Base-by-base conservation (phyloP, 2,113 vertebrate species). In the Oncorhynchus masou region DNA sequence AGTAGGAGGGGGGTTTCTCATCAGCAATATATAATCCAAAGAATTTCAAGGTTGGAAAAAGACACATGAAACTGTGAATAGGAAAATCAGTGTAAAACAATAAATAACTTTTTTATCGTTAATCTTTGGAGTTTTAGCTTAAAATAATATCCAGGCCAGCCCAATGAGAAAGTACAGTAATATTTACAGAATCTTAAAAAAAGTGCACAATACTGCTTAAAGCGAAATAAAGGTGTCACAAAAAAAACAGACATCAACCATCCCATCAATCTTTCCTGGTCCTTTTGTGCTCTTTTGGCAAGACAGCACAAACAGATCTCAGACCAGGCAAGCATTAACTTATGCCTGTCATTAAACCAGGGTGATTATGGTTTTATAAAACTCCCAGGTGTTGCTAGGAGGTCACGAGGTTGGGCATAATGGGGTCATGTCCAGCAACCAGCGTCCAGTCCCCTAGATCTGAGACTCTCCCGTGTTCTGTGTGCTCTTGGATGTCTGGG, bases 391-490 rank as follows among this genome's bases (percentile, higher is more conserved):
- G 19, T 24, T 39, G 24, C 65, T 67, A 7, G 64, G 9, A 2
- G 20, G 39, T 70, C 22, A 48, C 9, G 1, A 39, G 67, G 6
- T 49, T 20, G 22, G 62, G 31, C 54, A 70, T 66, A 60, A 25
- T 49, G 20, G 24, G 12, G 6, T 29, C 9, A 19, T 25, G 22
- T 24, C 22, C 20, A 16, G 8, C 25, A 34, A 54, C 24, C 2
- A 19, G 9, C 11, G 8, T 11, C 22, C 13, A 16, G 4, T 20
- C 66, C 22, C 73, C 80, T 54, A 93, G 74, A 92, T 86, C 7
- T 75, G 83, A 62, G 90, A 91, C 81, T 93, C 85, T 65, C 86
- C 87, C 1, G 93, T 94, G 80, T 93, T 77, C 65, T 91, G 88
- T 51, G 19, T 62, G 66, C 86, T 94, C 73, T 78, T 91, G 64